These are phyloP conservation scores for Sebastes vulpes DNA, from an alignment of 2,797 vertebrate species.

Conservation along the genomic window DNA sequence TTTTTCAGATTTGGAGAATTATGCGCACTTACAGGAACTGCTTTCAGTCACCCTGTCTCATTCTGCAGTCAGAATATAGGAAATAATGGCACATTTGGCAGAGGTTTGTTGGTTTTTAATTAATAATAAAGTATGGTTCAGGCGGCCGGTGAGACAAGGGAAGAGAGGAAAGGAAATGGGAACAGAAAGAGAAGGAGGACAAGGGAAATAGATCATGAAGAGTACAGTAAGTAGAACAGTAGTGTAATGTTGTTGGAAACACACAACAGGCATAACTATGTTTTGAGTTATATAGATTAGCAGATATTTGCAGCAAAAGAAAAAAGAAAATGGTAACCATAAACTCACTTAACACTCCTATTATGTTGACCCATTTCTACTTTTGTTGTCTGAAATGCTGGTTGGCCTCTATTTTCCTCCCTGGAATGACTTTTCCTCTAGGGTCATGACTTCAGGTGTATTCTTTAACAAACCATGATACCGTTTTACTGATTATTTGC, in stretches of 20 bases:
- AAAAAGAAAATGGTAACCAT: background rate
- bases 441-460: background rate
- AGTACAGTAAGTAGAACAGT: background rate
- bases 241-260: background rate
- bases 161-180: background rate
- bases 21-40: background rate
- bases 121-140: constrained; percentile 3
- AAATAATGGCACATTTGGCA: constrained; percentile 25
- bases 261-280: background rate
- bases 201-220: background rate
- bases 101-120: constrained; percentile 9
- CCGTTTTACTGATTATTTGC: background rate
- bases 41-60: constrained; percentile 6
- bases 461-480: background rate
- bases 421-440: background rate
- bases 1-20: constrained; percentile 5
- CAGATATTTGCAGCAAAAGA: background rate
- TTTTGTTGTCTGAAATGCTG: background rate
- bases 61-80: background rate
- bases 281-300: background rate
- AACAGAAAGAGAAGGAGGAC: background rate
- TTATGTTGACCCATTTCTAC: background rate
- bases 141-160: background rate
- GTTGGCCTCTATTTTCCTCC: background rate
- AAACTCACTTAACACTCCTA: background rate